Evolutionary conservation across 2,797 vertebrate species (phyloP).

Genomic region (Enteromius paludinosus): DNA sequence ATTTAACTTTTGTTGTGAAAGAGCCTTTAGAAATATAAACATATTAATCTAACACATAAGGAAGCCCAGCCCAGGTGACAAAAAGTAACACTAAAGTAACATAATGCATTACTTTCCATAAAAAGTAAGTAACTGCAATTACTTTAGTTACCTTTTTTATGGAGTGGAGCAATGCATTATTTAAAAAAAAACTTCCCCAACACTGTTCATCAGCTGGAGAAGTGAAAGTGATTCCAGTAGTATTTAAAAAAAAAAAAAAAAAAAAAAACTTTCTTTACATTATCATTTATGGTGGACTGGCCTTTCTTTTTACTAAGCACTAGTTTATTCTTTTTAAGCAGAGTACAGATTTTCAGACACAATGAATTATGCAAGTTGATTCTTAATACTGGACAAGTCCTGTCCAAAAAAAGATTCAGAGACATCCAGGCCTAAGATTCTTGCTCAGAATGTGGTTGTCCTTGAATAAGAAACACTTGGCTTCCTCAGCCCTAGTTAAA

Average conservation of each 20-base stretch:
- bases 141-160: background rate
- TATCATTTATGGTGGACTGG: background rate
- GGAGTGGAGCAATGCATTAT: background rate
- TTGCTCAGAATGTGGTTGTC: conserved; percentile 46
- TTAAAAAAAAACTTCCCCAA: background rate
- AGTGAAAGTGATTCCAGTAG: background rate
- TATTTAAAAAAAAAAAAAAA: too few species aligned
- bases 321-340: conserved; percentile 5
- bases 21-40: background rate
- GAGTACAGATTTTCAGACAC: conserved; percentile 23
- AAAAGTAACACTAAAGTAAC: background rate
- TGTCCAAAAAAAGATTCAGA: conserved; percentile 17
- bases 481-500: conserved; percentile 45
- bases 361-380: background rate
- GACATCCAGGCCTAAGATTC: conserved; percentile 15
- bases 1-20: background rate
- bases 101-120: background rate
- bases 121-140: background rate
- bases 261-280: background rate
- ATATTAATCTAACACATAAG: background rate
- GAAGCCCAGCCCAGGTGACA: background rate
- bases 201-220: background rate
- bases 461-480: conserved; percentile 47
- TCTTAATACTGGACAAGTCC: background rate
- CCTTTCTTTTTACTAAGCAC: conserved; percentile 14